Evolutionary conservation across 2,797 vertebrate genomes (phyloP), one percentile per base, ranked within the genome.

Genomic region (Dallia pectoralis): DNA sequence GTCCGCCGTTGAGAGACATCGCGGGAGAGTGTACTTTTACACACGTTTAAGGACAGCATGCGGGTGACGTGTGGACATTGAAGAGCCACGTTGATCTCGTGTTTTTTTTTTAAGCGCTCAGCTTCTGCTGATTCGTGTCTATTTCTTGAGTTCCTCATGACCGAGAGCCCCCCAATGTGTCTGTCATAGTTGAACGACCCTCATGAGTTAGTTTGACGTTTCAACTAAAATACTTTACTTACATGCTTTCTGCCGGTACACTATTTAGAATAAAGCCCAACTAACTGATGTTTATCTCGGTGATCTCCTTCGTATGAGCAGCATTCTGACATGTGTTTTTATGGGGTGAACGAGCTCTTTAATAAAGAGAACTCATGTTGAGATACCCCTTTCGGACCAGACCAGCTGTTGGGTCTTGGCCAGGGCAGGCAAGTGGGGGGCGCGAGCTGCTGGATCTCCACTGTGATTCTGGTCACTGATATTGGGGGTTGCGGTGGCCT

Each of bases 401-500:
- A 72, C 81, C 84, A 87, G 82, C 78, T 87, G 86, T 82, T 77
- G n/a, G 75, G 51, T 53, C 51, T 53, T 2, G 49, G 51, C 51
- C 51, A 53, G 51, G 51, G 51, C 19, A 53, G 6, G 19, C 51
- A 25, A 19, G 40, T 49, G 36, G 72, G 40, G 72, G 69, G 71
- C 25, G 71, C 1, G 71, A 74, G 73, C 27, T 32, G 61, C 14
- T 4, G 61, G 14, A 32, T 63, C 61, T 63, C 29, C 12, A 56
- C 77, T 75, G 77, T 81, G 79, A 84, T 78, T 76, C 74, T 86
- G 83, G 83, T 87, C 83, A 85, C 74, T 85, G 82, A 85, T 86
- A 75, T 80, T 77, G 36, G 6, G 65, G 32, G 62, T 71, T 74
- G 75, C 70, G 72, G 73, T 83, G 79, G 78, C 16, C 18, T 79